Evolutionary conservation across 1,140 invertebrate species (phyloP).

Genomic region (Oedothorax gibbosus): DNA sequence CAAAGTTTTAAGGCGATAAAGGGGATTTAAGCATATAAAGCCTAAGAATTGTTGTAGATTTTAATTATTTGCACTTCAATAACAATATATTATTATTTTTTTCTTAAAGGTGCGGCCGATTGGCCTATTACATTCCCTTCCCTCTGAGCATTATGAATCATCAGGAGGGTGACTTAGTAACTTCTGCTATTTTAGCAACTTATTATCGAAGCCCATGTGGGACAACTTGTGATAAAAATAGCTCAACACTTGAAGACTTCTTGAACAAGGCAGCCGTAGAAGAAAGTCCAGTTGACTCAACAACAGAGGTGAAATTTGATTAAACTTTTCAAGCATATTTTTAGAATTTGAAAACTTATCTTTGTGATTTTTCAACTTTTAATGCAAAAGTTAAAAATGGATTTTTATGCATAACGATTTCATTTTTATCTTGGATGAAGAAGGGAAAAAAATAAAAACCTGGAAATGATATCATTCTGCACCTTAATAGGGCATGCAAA

Average conservation of each 20-base stretch:
- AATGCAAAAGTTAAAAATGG: no score
- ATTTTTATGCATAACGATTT: no score
- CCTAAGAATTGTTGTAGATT: neutral
- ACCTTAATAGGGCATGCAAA: no score
- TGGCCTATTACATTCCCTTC: constrained; percentile 65
- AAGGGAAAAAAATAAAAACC: no score
- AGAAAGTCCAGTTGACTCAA: neutral
- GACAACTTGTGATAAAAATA: constrained; percentile 5
- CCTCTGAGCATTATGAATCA: constrained; percentile 64
- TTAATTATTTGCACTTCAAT: neutral
- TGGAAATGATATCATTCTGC: no score
- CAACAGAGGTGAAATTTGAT: no score
- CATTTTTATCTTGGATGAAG: no score
- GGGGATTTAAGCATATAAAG: no score
- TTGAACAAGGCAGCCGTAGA: neutral
- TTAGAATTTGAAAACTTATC: no score
- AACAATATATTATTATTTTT: neutral
- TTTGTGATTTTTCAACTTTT: no score
- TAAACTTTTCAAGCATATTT: no score
- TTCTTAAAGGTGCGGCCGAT: constrained; percentile 65
- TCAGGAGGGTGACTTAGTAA: constrained; percentile 59
- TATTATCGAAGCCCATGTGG: constrained; percentile 64
- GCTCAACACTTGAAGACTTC: neutral
- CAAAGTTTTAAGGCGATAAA: no score
- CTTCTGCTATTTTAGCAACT: constrained; percentile 63